These are phyloP conservation scores for Protosalanx chinensis DNA, from an alignment of 2,797 vertebrate genomes.

Conservation along the genomic window DNA sequence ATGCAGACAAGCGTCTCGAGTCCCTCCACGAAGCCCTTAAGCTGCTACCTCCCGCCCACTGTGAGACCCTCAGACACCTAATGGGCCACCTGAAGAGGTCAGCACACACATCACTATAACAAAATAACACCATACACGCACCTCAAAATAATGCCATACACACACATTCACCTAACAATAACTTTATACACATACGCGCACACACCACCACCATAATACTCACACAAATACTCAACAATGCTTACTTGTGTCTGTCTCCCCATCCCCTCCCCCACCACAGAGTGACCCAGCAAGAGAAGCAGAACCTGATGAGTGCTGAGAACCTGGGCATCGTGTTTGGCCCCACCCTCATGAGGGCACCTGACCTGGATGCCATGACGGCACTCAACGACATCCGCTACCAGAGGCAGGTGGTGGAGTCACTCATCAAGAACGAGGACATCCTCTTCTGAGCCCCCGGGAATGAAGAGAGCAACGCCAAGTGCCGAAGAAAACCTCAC, in stretches of 20 bases:
- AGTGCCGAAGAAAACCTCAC: no score
- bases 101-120: conserved; percentile 19
- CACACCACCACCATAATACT: neutral
- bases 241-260: neutral
- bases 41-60: conserved; percentile 93
- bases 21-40: conserved; percentile 92
- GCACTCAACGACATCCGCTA: conserved; percentile 97
- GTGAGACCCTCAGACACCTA: conserved; percentile 93
- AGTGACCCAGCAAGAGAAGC: conserved; percentile 90
- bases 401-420: conserved; percentile 97
- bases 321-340: conserved; percentile 98
- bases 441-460: conserved; percentile 85
- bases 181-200: neutral
- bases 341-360: conserved; percentile 96
- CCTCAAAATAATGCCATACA: neutral
- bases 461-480: no score
- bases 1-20: conserved; percentile 90
- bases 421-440: conserved; percentile 96
- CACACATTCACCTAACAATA: neutral
- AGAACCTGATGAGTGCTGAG: conserved; percentile 96
- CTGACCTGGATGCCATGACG: conserved; percentile 93
- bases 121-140: neutral
- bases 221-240: neutral
- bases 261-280: conserved; percentile 58
- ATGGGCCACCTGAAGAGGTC: conserved; percentile 98